phyloP scores from a whole-genome alignment of 2,888 invertebrate species.

The Pyrocoelia pectoralis region DNA sequence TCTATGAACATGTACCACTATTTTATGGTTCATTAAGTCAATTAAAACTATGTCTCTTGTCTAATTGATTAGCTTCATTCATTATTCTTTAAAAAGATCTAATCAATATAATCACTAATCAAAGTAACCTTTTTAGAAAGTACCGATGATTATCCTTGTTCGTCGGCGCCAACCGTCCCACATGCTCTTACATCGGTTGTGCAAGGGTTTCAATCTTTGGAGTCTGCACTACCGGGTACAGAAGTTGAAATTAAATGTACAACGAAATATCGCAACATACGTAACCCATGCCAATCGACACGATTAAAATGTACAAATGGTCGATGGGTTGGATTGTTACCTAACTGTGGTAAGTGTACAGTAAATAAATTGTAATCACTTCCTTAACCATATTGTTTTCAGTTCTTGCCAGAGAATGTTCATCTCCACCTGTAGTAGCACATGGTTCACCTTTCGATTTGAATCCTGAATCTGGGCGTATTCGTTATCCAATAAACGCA shows the following conservation, averaged over 20 bases:
- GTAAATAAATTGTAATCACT: background rate
- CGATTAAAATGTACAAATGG: conserved; percentile 55
- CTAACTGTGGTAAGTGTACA: conserved; percentile 55
- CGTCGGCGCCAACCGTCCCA: conserved; percentile 34
- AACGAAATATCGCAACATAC: conserved; percentile 52
- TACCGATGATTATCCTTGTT: conserved; percentile 33
- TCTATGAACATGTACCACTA: conserved; percentile 20
- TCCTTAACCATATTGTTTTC: conserved; percentile 33
- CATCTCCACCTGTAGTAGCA: conserved; percentile 52
- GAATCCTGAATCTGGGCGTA: conserved; percentile 43
- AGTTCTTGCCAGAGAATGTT: conserved; percentile 54
- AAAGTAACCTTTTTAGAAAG: conserved; percentile 23
- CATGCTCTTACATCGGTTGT: conserved; percentile 41
- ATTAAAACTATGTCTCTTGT: conserved; percentile 22
- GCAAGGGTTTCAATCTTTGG: conserved; percentile 39
- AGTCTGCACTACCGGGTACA: conserved; percentile 45
- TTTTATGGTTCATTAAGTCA: conserved; percentile 31
- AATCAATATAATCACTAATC: conserved; percentile 24
- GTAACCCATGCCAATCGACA: conserved; percentile 51
- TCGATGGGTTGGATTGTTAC: conserved; percentile 55
- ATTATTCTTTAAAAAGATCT: conserved; percentile 16
- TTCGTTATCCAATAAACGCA: conserved; percentile 52
- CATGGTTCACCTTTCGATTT: conserved; percentile 51
- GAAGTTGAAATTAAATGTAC: conserved; percentile 54
- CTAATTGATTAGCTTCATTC: conserved; percentile 16